Evolutionary conservation across 2,888 invertebrate genomes (phyloP).

Genomic region (Drosophila paramelanica): DNA sequence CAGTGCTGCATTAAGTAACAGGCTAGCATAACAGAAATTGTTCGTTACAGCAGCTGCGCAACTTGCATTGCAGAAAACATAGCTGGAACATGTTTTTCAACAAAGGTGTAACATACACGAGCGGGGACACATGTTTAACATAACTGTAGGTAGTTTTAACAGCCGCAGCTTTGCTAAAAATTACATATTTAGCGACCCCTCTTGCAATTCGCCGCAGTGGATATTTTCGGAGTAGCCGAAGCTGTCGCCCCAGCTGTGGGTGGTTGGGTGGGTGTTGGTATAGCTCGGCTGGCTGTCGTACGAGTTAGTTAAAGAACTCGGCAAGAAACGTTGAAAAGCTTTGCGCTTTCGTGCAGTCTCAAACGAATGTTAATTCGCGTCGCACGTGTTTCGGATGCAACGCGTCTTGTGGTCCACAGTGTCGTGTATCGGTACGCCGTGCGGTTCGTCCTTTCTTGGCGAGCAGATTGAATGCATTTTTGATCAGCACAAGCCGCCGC

Average conservation of each 20-base stretch:
- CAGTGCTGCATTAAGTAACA: too few relatives aligned
- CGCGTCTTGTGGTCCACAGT: constrained; percentile 25
- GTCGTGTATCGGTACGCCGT: constrained; percentile 25
- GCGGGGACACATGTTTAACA: neutral
- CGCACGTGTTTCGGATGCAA: constrained; percentile 61
- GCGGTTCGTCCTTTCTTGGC: constrained; percentile 23
- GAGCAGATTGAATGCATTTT: constrained; percentile 55
- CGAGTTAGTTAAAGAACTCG: constrained; percentile 21
- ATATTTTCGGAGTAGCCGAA: constrained; percentile 45
- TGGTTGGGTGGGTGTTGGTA: constrained; percentile 2
- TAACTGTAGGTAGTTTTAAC: neutral
- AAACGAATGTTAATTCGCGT: constrained; percentile 61
- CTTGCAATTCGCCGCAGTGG: constrained; percentile 44
- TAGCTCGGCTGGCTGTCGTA: constrained; percentile 13
- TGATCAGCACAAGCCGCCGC: constrained; percentile 40
- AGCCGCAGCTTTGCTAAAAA: constrained; percentile 1
- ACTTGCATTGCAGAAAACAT: too few relatives aligned
- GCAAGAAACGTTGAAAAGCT: constrained; percentile 42
- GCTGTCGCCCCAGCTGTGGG: neutral
- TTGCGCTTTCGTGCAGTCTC: constrained; percentile 55
- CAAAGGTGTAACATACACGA: neutral
- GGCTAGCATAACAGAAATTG: neutral
- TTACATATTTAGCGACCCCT: constrained; percentile 11
- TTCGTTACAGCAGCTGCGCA: neutral
- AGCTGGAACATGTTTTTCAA: too few relatives aligned